A percentile compares a stretch with the other conserved stretches of the same genome.
phyloP scores from a whole-genome alignment of 92 coral and sea anemone genomes.

The Palythoa grandis region DNA sequence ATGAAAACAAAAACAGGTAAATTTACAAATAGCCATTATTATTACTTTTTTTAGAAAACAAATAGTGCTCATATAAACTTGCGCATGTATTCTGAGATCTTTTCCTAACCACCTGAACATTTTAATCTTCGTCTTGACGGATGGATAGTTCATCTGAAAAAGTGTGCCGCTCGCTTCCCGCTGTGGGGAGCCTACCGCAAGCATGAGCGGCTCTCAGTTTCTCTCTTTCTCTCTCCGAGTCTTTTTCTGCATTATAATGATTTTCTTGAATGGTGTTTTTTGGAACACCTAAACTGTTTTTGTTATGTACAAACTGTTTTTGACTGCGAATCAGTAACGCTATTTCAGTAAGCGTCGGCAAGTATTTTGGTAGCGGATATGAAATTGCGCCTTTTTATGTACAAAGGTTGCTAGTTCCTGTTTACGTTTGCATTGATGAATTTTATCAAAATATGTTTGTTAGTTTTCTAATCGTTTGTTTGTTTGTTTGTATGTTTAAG shows the following conservation, averaged over 20 bases:
- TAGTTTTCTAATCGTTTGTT: background rate
- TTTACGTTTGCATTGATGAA: constrained; percentile 23
- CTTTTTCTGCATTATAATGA: background rate
- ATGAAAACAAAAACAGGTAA: no score
- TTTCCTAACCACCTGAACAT: background rate
- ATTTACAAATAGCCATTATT: no score
- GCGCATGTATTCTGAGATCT: background rate
- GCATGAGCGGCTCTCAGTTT: background rate
- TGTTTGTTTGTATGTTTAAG: constrained; percentile 38
- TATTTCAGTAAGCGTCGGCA: background rate
- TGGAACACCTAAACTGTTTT: background rate
- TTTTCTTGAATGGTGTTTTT: background rate
- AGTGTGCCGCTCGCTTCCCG: background rate
- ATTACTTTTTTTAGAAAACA: no score
- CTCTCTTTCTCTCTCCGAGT: background rate
- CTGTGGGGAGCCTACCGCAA: background rate
- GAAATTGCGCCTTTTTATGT: background rate
- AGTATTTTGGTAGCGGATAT: background rate
- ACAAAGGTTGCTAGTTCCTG: background rate
- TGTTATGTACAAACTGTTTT: background rate
- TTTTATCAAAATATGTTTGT: constrained; percentile 30
- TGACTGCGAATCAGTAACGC: background rate
- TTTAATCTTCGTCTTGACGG: constrained; percentile 31
- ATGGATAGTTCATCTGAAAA: constrained; percentile 22
- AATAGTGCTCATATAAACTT: background rate